A percentile compares a stretch with the other conserved stretches of the same genome.
phyloP scores from a whole-genome alignment of 2,888 invertebrate genomes.

The Apotomis turbidana region DNA sequence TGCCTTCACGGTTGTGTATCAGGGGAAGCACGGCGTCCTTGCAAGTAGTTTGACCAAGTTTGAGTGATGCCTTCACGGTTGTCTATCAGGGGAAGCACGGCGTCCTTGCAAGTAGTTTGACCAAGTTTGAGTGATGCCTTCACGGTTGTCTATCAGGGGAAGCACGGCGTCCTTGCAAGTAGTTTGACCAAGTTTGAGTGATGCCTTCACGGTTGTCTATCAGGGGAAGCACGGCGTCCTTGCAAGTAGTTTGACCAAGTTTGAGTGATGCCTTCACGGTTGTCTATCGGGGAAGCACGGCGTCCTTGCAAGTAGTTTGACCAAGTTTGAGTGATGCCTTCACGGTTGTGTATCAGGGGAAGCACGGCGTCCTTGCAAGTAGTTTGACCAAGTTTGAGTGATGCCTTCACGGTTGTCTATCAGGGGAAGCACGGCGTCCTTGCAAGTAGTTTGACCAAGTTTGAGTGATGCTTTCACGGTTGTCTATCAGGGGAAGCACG shows the following conservation, averaged over 20 bases:
- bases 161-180: no score
- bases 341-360: background rate
- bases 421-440: no score
- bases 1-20: background rate
- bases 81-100: background rate
- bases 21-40: no score
- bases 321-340: constrained; percentile 3
- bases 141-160: background rate
- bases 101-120: background rate
- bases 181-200: constrained; percentile 2
- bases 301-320: background rate
- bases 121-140: constrained; percentile 3
- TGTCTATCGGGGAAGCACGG: background rate
- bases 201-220: background rate
- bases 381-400: constrained; percentile 2
- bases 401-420: background rate
- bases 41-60: background rate
- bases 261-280: constrained; percentile 1
- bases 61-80: background rate
- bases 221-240: no score
- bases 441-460: background rate
- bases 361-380: no score
- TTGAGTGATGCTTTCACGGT: background rate
- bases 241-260: background rate
- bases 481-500: background rate